Conservation (phyloP, 2,888 invertebrate genomes). For the Heliconius ethilla region DNA sequence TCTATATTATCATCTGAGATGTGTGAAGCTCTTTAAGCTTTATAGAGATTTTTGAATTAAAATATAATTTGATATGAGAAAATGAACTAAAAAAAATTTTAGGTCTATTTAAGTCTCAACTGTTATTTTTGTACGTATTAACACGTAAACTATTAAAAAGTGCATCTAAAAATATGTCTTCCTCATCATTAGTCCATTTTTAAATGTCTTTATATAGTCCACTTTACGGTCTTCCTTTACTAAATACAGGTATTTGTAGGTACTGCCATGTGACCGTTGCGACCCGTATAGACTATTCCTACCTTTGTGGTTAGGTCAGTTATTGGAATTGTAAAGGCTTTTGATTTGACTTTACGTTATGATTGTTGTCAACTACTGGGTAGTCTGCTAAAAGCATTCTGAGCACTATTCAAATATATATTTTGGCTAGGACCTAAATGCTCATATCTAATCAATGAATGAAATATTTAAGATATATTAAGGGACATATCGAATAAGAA, state of each 20-base stretch:
- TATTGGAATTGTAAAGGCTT: conserved; percentile 11
- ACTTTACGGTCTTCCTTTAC: neutral
- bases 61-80: neutral
- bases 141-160: neutral
- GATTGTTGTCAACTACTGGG: neutral
- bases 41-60: neutral
- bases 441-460: neutral
- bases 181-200: neutral
- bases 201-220: neutral
- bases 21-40: neutral
- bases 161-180: neutral
- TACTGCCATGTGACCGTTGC: neutral
- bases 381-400: neutral
- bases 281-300: neutral
- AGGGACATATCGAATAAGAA: neutral
- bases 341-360: neutral
- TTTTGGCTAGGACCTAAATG: neutral
- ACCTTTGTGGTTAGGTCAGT: neutral
- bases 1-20: neutral
- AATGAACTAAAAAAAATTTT: too few relatives aligned
- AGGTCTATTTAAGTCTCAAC: too few relatives aligned
- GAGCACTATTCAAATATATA: neutral
- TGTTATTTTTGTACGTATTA: neutral
- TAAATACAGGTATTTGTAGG: conserved; percentile 2
- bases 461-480: neutral